These are phyloP conservation scores for Caenorhabditis becei DNA, from an alignment of 2,888 invertebrate species.

Conservation along the genomic window DNA sequence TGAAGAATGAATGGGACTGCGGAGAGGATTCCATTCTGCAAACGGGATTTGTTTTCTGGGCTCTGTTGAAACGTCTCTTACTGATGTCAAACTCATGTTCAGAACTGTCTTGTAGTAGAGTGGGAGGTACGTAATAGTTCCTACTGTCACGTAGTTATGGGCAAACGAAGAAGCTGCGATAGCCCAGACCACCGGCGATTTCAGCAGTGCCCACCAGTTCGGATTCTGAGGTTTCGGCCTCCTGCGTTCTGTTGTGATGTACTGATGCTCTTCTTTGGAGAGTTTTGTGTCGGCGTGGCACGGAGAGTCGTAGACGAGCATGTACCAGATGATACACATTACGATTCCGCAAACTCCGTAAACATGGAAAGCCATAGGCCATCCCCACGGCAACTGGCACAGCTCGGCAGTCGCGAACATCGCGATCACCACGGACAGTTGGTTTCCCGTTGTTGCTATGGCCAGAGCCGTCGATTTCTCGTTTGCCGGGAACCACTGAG, in stretches of 20 bases:
- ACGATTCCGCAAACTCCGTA: conserved; percentile 76
- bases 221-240: conserved; percentile 40
- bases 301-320: conserved; percentile 74
- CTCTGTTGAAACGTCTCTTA: no score
- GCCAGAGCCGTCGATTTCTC: conserved; percentile 80
- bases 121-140: conserved; percentile 80
- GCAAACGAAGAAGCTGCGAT: conserved; percentile 78
- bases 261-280: conserved; percentile 69
- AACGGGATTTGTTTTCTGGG: background rate
- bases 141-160: conserved; percentile 81
- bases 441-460: conserved; percentile 81
- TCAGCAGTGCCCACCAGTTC: conserved; percentile 73
- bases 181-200: conserved; percentile 78
- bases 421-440: conserved; percentile 80
- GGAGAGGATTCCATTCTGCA: conserved; percentile 80
- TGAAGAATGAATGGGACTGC: conserved; percentile 80
- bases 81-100: conserved; percentile 78
- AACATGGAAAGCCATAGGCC: conserved; percentile 80
- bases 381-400: conserved; percentile 79
- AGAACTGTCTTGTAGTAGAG: conserved; percentile 79
- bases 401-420: conserved; percentile 80
- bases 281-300: conserved; percentile 64
- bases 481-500: conserved; percentile 79
- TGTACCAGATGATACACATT: conserved; percentile 75
- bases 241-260: conserved; percentile 54